Conservation (phyloP, 2,888 invertebrate genomes). For the Leptinotarsa haldemani region DNA sequence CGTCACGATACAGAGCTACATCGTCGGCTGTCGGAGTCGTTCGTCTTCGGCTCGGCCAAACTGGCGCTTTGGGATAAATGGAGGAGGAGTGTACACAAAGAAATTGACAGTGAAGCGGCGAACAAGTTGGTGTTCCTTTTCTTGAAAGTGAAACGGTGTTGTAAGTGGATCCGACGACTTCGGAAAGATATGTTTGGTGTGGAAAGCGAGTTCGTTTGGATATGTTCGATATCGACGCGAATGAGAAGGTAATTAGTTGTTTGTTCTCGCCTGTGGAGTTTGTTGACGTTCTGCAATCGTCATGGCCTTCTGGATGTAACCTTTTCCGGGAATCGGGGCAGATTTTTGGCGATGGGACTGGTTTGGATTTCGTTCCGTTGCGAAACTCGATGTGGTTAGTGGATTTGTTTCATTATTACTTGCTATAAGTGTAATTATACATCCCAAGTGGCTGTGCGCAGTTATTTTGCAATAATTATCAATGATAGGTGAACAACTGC, state of each 20-base stretch:
- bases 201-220: slow-evolving; percentile 9
- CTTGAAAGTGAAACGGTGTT: slow-evolving; percentile 44
- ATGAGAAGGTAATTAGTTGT: slow-evolving; percentile 2
- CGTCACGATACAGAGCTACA: slow-evolving; percentile 70
- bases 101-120: slow-evolving; percentile 63
- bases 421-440: too few relatives aligned
- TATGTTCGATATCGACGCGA: slow-evolving; percentile 25
- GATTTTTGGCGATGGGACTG: too few relatives aligned
- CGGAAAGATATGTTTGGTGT: slow-evolving; percentile 18
- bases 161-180: slow-evolving; percentile 33
- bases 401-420: too few relatives aligned
- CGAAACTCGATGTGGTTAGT: too few relatives aligned
- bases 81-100: slow-evolving; percentile 51
- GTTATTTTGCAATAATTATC: too few relatives aligned
- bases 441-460: too few relatives aligned
- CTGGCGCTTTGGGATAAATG: slow-evolving; percentile 59
- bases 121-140: slow-evolving; percentile 37
- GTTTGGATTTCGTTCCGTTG: too few relatives aligned
- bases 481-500: too few relatives aligned
- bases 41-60: slow-evolving; percentile 55
- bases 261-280: background rate
- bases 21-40: slow-evolving; percentile 60
- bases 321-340: too few relatives aligned
- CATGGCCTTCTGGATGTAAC: background rate
- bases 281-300: background rate